A percentile compares a stretch with the other conserved stretches of the same genome.
phyloP scores from a whole-genome alignment of 2,888 invertebrate species.

The Tetragonula carbonaria region DNA sequence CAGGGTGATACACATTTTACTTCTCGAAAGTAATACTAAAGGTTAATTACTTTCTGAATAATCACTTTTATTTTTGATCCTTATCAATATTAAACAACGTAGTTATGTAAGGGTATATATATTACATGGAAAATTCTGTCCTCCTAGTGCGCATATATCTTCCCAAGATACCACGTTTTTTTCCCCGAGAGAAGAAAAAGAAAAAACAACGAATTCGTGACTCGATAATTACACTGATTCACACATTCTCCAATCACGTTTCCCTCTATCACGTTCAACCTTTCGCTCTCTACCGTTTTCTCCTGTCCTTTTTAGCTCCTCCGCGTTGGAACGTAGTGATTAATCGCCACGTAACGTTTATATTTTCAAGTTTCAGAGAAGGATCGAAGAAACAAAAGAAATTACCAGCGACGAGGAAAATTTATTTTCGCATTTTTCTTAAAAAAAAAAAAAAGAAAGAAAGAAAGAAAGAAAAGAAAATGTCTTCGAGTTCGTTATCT shows the following conservation, averaged over 20 bases:
- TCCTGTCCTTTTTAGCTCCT: neutral
- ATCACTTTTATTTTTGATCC: conserved; percentile 82
- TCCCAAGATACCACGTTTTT: conserved; percentile 66
- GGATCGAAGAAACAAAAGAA: neutral
- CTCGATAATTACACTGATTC: conserved; percentile 45
- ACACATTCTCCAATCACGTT: conserved; percentile 27
- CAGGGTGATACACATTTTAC: too few species aligned
- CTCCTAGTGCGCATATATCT: conserved; percentile 74
- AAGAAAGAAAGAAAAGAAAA: too few species aligned
- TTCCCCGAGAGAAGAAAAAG: conserved; percentile 50
- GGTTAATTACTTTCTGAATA: conserved; percentile 73
- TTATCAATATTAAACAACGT: conserved; percentile 83
- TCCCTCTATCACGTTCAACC: neutral
- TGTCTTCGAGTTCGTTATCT: neutral
- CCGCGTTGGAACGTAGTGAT: neutral
- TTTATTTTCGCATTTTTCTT: too few species aligned
- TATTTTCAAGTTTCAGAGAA: neutral
- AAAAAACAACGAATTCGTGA: conserved; percentile 26
- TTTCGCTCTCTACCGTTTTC: neutral
- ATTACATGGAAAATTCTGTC: conserved; percentile 82
- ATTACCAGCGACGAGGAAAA: too few species aligned
- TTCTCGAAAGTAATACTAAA: neutral
- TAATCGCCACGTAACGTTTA: neutral
- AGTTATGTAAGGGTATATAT: conserved; percentile 82
- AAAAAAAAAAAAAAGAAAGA: too few species aligned